Conservation (phyloP, 2,797 vertebrate genomes). For the Selene dorsalis region DNA sequence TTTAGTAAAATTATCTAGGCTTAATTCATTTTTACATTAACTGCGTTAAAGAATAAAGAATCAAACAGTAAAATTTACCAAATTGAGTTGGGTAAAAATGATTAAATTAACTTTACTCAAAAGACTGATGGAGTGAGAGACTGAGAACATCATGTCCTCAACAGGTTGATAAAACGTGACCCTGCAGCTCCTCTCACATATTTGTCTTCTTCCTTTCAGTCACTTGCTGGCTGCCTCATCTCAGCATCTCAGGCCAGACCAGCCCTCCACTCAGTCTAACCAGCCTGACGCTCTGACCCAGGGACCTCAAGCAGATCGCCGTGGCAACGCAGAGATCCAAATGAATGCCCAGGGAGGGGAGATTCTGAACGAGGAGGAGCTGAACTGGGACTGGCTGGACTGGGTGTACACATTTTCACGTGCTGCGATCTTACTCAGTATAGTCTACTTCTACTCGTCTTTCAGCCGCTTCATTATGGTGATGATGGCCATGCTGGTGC, state of each 20-base stretch:
- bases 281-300: slow-evolving; percentile 80
- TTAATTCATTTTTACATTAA: no score
- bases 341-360: slow-evolving; percentile 95
- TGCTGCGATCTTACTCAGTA: slow-evolving; percentile 91
- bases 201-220: slow-evolving; percentile 71
- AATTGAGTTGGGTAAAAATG: no score
- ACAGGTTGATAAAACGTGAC: not conserved
- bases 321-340: slow-evolving; percentile 88
- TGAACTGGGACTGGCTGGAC: slow-evolving; percentile 96
- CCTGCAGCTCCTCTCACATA: not conserved
- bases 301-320: slow-evolving; percentile 84
- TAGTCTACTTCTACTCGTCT: slow-evolving; percentile 98
- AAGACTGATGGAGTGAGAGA: no score
- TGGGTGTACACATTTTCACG: slow-evolving; percentile 95
- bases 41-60: no score
- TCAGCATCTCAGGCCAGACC: slow-evolving; percentile 81
- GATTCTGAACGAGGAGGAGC: slow-evolving; percentile 92
- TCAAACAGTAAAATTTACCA: no score
- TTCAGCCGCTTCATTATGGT: slow-evolving; percentile 97
- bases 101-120: no score
- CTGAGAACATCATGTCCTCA: no score
- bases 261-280: slow-evolving; percentile 53
- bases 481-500: slow-evolving; percentile 94
- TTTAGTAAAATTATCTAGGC: no score
- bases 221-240: slow-evolving; percentile 90